Conservation (phyloP, 2,113 vertebrate species). For the Malaclemys terrapin region DNA sequence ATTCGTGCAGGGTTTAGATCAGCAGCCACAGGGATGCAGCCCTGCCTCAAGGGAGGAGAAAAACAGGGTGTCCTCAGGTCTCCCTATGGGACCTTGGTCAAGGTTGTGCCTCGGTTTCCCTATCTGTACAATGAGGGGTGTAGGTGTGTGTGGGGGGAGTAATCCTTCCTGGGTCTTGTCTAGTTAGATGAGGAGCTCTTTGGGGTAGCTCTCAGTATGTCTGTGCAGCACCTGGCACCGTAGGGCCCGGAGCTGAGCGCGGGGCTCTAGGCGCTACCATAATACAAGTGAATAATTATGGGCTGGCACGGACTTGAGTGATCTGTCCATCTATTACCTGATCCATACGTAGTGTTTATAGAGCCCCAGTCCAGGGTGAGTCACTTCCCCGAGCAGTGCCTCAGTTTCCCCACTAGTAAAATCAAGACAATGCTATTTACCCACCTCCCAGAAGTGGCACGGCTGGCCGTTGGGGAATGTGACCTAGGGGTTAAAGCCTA, state of each 20-base stretch:
- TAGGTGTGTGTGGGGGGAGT: background rate
- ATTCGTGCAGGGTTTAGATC: background rate
- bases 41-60: background rate
- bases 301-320: background rate
- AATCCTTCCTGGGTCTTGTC: background rate
- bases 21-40: background rate
- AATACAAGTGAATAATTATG: background rate
- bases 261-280: background rate
- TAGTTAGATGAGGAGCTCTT: background rate
- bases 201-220: background rate
- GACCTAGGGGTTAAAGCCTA: constrained; percentile 28
- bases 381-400: constrained; percentile 53
- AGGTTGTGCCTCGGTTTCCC: background rate
- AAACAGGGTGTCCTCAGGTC: background rate
- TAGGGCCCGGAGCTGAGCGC: background rate
- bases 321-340: constrained; percentile 64
- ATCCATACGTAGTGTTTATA: constrained; percentile 40
- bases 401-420: constrained; percentile 47
- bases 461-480: constrained; percentile 53
- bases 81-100: background rate
- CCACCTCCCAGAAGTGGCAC: background rate
- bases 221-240: background rate
- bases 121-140: background rate
- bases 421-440: background rate
- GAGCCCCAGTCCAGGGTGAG: constrained; percentile 31